phyloP scores from a whole-genome alignment of 1,140 invertebrate species.

The Streblospio benedicti region DNA sequence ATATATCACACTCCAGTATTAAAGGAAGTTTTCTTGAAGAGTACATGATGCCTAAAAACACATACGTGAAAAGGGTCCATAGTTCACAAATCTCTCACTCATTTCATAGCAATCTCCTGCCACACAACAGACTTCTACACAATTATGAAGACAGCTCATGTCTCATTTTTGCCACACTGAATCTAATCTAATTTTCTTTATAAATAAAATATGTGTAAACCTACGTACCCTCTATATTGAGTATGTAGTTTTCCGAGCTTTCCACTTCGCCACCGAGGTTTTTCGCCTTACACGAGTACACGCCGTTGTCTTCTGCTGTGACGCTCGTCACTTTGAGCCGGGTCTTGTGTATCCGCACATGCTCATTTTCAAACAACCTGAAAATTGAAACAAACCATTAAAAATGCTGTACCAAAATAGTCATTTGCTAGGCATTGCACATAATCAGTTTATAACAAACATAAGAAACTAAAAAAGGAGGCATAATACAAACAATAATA shows the following conservation, averaged over 20 bases:
- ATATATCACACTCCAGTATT: too few species aligned
- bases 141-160: too few species aligned
- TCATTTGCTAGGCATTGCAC: not conserved
- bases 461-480: not conserved
- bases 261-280: constrained; percentile 57
- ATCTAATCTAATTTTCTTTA: not conserved
- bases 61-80: too few species aligned
- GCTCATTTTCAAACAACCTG: constrained; percentile 53
- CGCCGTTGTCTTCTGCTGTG: constrained; percentile 58
- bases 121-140: too few species aligned
- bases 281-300: constrained; percentile 60
- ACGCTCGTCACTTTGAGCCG: constrained; percentile 57
- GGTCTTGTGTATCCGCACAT: constrained; percentile 57
- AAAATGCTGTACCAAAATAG: not conserved
- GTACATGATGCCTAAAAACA: too few species aligned
- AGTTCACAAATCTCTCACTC: too few species aligned
- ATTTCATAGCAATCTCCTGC: too few species aligned
- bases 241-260: constrained; percentile 52
- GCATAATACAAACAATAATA: not conserved
- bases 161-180: too few species aligned
- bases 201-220: not conserved
- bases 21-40: too few species aligned
- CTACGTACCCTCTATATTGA: constrained; percentile 54
- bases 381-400: constrained; percentile 31
- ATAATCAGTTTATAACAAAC: not conserved